Percentiles rank a stretch among this genome's conserved stretches.
Evolutionary conservation across 2,888 invertebrate genomes (phyloP).

Genomic region (Yponomeuta evonymella): DNA sequence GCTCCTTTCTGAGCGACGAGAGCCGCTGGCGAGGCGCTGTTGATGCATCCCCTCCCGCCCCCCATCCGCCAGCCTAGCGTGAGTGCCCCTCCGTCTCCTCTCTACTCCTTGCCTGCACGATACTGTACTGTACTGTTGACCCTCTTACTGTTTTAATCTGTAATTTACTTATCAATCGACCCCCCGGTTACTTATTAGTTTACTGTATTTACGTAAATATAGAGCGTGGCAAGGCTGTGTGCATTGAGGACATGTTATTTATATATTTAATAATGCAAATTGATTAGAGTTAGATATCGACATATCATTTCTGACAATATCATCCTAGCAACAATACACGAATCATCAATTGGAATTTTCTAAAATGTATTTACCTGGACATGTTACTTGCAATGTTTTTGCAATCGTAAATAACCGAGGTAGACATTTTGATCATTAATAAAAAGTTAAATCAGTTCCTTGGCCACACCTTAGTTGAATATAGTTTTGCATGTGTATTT

Average conservation of each 20-base stretch:
- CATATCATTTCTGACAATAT: conserved; percentile 59
- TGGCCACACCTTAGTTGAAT: conserved; percentile 76
- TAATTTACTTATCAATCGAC: conserved; percentile 67
- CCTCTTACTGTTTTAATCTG: conserved; percentile 71
- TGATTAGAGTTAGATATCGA: conserved; percentile 65
- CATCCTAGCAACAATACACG: conserved; percentile 67
- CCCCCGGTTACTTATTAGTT: conserved; percentile 71
- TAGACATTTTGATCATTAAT: conserved; percentile 41
- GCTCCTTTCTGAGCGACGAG: conserved; percentile 37
- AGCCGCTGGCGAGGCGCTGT: conserved; percentile 30
- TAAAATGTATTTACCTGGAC: conserved; percentile 48
- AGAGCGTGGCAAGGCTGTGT: conserved; percentile 85
- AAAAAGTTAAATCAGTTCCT: conserved; percentile 69
- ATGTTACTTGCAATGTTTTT: conserved; percentile 54
- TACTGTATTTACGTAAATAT: conserved; percentile 69
- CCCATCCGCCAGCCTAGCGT: conserved; percentile 24
- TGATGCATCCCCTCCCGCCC: conserved; percentile 33
- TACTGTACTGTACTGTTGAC: conserved; percentile 63
- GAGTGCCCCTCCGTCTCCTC: conserved; percentile 28
- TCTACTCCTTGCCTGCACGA: conserved; percentile 66
- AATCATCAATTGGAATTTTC: conserved; percentile 59
- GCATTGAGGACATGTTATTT: conserved; percentile 75
- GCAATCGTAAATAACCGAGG: conserved; percentile 49
- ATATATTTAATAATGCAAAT: conserved; percentile 49
- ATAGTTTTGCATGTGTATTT: conserved; percentile 40